Evolutionary conservation across 2,113 vertebrate genomes (phyloP).

Genomic region (Odocoileus virginianus): DNA sequence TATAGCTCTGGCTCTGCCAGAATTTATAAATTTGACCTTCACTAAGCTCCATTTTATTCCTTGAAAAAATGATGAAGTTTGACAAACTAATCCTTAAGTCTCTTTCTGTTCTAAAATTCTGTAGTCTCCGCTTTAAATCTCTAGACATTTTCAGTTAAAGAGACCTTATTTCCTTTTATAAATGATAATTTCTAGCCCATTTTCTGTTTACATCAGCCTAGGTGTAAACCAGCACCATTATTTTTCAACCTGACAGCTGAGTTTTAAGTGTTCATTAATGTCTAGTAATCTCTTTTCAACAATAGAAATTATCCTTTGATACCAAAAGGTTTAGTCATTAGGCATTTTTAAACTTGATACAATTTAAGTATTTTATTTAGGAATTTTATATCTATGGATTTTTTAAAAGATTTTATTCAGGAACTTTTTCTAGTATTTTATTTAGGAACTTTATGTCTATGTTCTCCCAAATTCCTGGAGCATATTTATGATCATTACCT

Average conservation of each 20-base stretch:
- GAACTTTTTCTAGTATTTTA: background rate
- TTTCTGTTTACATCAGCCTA: background rate
- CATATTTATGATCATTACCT: background rate
- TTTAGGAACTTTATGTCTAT: background rate
- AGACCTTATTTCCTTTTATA: background rate
- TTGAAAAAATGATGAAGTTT: background rate
- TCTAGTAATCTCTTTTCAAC: background rate
- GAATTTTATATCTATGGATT: background rate
- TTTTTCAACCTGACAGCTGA: background rate
- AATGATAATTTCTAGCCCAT: background rate
- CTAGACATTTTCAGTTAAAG: conserved; percentile 10
- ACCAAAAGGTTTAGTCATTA: background rate
- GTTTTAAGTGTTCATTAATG: background rate
- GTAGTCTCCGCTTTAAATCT: background rate
- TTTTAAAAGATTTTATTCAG: background rate
- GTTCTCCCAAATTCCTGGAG: background rate
- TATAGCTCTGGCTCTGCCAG: background rate
- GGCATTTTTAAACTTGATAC: background rate
- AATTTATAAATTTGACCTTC: background rate
- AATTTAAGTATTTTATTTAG: background rate
- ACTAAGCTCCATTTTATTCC: background rate
- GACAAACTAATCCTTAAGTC: background rate
- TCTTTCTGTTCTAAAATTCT: conserved; percentile 1
- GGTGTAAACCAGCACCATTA: background rate
- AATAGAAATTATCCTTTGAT: background rate